Percentiles rank a stretch among this genome's conserved stretches.
Evolutionary conservation across 37 sponge, comb jelly and placozoan species (phyloP).

Genomic region (Spongia lamella): DNA sequence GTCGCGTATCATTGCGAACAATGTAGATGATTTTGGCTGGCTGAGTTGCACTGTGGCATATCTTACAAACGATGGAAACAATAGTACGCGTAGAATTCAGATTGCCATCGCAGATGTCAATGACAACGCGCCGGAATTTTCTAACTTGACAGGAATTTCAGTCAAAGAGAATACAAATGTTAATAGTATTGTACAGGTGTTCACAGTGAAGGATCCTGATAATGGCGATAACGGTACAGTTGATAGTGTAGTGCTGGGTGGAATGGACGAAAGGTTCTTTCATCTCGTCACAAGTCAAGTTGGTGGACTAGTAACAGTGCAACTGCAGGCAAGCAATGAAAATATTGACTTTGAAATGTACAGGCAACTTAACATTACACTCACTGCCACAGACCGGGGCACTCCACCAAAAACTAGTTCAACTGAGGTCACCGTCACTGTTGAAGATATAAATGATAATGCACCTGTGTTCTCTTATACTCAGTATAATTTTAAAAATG

Average conservation of each 20-base stretch:
- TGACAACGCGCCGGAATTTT: conserved; percentile 60
- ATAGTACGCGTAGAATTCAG: not conserved
- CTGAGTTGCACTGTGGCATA: conserved; percentile 32
- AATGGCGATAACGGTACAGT: conserved; percentile 60
- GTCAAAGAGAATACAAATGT: conserved; percentile 22
- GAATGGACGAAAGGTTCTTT: conserved; percentile 52
- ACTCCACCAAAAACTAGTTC: not conserved
- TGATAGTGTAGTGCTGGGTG: conserved; percentile 27
- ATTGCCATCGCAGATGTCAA: conserved; percentile 53
- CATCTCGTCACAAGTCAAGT: not conserved
- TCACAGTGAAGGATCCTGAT: conserved; percentile 57
- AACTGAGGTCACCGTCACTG: conserved; percentile 10
- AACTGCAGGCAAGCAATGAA: too few relatives aligned
- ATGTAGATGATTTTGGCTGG: not conserved
- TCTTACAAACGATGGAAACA: not conserved
- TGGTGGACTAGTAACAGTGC: too few relatives aligned
- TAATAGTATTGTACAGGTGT: conserved; percentile 8
- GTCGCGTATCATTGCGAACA: not conserved
- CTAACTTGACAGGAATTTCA: conserved; percentile 11
- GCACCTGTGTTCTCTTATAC: conserved; percentile 36
- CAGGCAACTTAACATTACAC: conserved; percentile 34
- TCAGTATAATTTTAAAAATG: conserved; percentile 18
- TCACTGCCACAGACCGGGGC: conserved; percentile 51
- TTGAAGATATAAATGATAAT: conserved; percentile 31
- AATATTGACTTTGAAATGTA: conserved; percentile 38